Percentiles rank a stretch among this genome's conserved stretches.
phyloP scores from a whole-genome alignment of 2,797 vertebrate genomes.

The Anabacerthia variegaticeps region DNA sequence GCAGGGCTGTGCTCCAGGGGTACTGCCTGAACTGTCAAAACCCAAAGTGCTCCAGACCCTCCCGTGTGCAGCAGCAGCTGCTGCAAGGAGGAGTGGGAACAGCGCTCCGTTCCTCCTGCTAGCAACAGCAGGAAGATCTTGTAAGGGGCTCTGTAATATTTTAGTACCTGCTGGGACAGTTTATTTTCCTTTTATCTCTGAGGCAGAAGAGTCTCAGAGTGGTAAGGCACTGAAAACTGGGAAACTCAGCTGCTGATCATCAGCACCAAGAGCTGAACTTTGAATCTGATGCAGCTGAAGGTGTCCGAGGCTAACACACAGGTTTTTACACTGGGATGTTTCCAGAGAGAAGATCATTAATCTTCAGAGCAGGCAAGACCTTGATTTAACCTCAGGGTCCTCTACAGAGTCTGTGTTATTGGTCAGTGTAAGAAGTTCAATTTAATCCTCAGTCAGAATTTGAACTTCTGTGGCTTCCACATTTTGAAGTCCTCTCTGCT shows the following conservation, averaged over 20 bases:
- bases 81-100: not conserved
- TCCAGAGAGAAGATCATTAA: not conserved
- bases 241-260: not conserved
- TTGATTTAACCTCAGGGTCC: not conserved
- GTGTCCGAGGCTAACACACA: not conserved
- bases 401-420: not conserved
- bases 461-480: not conserved
- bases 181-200: not conserved
- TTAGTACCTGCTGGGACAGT: not conserved
- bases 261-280: not conserved
- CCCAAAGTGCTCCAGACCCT: not conserved
- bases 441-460: conserved; percentile 7
- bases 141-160: not conserved
- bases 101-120: not conserved
- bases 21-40: not conserved
- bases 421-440: not conserved
- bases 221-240: not conserved
- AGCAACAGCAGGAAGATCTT: not conserved
- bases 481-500: not conserved
- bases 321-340: not conserved
- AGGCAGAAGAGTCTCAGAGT: not conserved
- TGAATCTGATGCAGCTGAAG: not conserved
- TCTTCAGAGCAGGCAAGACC: not conserved
- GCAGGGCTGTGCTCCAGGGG: not conserved
- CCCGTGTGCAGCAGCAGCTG: not conserved